Evolutionary conservation across 2,888 invertebrate genomes (phyloP).

Genomic region (Digitonthophagus gazella): DNA sequence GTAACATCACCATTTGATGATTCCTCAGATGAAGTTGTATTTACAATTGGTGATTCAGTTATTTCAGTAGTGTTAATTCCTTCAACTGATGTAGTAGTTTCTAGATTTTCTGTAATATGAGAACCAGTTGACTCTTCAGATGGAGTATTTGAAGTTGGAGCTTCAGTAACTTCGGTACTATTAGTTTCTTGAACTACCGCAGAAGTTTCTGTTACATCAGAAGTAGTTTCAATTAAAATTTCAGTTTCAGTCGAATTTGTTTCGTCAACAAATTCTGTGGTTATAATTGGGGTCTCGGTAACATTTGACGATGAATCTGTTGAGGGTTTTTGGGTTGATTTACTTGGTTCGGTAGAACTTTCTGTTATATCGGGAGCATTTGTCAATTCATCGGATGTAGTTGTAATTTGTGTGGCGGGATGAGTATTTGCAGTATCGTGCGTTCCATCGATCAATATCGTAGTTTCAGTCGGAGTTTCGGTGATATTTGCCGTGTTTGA

Average conservation of each 20-base stretch:
- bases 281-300: neutral
- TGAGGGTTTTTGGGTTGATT: too few species aligned
- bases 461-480: neutral
- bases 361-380: neutral
- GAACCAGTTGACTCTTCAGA: too few species aligned
- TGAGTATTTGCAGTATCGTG: neutral
- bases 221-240: slow-evolving; percentile 2
- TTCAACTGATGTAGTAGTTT: too few species aligned
- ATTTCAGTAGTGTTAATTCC: too few species aligned
- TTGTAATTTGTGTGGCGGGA: neutral
- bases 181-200: too few species aligned
- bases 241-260: neutral
- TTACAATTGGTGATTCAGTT: neutral
- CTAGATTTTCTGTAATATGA: too few species aligned
- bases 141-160: too few species aligned
- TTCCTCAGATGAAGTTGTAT: neutral
- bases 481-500: too few species aligned
- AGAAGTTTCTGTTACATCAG: too few species aligned
- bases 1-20: neutral
- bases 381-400: neutral
- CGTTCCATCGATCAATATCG: neutral
- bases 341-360: neutral
- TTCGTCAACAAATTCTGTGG: neutral
- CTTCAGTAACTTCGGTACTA: too few species aligned
- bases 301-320: too few species aligned